A percentile compares a stretch with the other conserved stretches of the same genome.
phyloP scores from a whole-genome alignment of 2,113 vertebrate species.

The Dasyurus viverrinus region DNA sequence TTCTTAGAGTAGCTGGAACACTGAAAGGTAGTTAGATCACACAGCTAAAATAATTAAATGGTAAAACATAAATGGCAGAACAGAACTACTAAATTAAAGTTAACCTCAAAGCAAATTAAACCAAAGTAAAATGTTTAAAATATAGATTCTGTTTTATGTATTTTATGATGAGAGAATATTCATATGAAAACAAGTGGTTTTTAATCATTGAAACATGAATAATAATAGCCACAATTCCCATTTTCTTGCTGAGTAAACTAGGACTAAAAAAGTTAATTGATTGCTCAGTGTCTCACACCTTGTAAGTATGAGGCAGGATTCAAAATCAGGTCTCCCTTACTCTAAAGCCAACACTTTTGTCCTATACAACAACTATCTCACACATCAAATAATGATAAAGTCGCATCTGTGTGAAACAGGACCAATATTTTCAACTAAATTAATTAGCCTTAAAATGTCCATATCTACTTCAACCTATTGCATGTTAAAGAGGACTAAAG shows the following conservation, averaged over 20 bases:
- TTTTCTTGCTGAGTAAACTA: neutral
- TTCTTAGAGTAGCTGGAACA: neutral
- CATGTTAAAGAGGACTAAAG: neutral
- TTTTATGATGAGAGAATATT: neutral
- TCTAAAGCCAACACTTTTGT: neutral
- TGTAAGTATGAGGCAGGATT: neutral
- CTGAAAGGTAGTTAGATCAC: neutral
- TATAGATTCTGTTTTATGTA: neutral
- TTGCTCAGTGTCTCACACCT: neutral
- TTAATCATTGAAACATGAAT: neutral
- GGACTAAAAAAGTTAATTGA: neutral
- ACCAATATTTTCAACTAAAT: neutral
- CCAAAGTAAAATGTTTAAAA: constrained; percentile 6
- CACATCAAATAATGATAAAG: neutral
- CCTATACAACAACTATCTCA: neutral
- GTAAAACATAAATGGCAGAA: neutral
- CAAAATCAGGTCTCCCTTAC: neutral
- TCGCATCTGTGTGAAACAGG: neutral
- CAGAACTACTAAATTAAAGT: neutral
- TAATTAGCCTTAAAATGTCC: neutral
- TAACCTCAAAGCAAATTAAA: constrained; percentile 5
- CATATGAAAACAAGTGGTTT: neutral
- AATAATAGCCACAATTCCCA: neutral
- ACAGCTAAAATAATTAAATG: neutral
- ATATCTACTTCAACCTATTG: neutral